These are phyloP conservation scores for Eupithecia subumbrata DNA, from an alignment of 2,888 invertebrate genomes.

Conservation along the genomic window DNA sequence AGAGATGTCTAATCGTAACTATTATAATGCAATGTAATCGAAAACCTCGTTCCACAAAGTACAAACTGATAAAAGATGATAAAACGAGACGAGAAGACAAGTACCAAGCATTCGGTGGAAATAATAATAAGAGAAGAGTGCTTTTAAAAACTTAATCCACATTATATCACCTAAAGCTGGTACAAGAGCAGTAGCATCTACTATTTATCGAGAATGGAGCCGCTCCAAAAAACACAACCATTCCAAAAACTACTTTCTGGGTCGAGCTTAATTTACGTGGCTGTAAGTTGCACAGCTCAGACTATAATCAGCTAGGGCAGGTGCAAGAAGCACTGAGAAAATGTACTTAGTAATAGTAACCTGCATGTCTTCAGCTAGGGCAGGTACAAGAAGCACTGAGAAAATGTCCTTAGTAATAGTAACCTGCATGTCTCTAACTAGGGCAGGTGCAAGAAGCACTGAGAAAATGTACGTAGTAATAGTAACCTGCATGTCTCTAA, in stretches of 20 bases:
- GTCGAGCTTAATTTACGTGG: conserved; percentile 43
- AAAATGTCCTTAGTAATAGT: too few species aligned
- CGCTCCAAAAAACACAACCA: conserved; percentile 41
- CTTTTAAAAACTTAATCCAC: conserved; percentile 34
- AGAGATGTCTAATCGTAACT: too few species aligned
- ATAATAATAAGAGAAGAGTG: neutral
- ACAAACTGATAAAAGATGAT: neutral
- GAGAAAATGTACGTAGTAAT: too few species aligned
- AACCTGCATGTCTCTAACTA: neutral
- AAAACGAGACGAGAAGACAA: neutral
- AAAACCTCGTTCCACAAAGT: too few species aligned
- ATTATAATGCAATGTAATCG: too few species aligned
- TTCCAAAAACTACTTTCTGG: conserved; percentile 43
- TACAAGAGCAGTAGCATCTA: conserved; percentile 37
- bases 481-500: neutral
- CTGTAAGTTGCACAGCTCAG: conserved; percentile 28
- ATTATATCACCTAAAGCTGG: conserved; percentile 38
- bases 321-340: neutral
- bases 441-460: neutral
- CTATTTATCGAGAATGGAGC: conserved; percentile 46
- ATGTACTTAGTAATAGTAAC: too few species aligned
- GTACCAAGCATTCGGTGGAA: neutral
- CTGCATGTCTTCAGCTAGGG: conserved; percentile 5
- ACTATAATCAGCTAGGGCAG: conserved; percentile 7
- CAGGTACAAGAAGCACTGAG: neutral